These are phyloP conservation scores for Clinocottus analis DNA, from an alignment of 2,113 vertebrate genomes.

Conservation along the genomic window DNA sequence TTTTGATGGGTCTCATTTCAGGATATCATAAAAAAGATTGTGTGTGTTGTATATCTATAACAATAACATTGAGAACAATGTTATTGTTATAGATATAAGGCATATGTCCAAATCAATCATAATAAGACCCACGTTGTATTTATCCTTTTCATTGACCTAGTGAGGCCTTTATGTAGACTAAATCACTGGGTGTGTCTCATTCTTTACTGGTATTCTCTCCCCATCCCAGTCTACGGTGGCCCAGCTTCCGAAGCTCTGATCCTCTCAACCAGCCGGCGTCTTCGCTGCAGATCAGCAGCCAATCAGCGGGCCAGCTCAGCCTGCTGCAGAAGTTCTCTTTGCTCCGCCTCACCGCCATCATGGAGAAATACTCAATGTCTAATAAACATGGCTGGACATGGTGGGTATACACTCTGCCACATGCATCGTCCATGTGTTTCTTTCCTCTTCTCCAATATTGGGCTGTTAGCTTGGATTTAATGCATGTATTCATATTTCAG, in stretches of 20 bases:
- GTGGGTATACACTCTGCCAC: slow-evolving; percentile 77
- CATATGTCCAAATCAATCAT: not conserved
- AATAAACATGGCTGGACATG: slow-evolving; percentile 98
- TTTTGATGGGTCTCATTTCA: not conserved
- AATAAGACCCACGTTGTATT: not conserved
- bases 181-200: not conserved
- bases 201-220: slow-evolving; percentile 13
- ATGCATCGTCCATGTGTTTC: slow-evolving; percentile 3
- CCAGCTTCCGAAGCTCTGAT: slow-evolving; percentile 92
- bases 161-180: not conserved
- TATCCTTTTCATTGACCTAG: not conserved
- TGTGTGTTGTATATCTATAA: too few relatives aligned
- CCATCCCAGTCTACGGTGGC: slow-evolving; percentile 86
- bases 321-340: slow-evolving; percentile 95
- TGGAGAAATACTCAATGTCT: slow-evolving; percentile 97
- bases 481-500: not conserved
- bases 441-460: not conserved
- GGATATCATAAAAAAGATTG: not conserved
- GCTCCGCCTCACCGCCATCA: slow-evolving; percentile 95
- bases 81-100: not conserved
- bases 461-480: not conserved
- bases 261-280: slow-evolving; percentile 84
- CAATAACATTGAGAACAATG: not conserved
- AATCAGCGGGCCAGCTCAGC: slow-evolving; percentile 93
- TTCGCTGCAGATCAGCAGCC: slow-evolving; percentile 90